These are phyloP conservation scores for Antechinus flavipes DNA, from an alignment of 2,113 vertebrate species.

Conservation along the genomic window DNA sequence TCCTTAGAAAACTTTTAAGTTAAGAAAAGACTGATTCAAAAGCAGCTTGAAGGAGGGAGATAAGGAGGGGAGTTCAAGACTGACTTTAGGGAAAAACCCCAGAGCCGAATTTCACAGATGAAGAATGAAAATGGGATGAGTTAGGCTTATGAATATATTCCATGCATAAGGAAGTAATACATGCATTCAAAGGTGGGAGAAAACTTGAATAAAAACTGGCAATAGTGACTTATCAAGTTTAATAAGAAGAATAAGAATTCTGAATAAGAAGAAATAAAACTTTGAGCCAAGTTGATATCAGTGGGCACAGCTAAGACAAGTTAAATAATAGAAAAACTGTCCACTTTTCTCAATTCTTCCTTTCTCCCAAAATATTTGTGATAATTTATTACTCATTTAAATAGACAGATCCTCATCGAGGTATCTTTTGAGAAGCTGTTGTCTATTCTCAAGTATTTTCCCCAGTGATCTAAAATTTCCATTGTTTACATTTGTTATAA, in stretches of 20 bases:
- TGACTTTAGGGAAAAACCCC: not conserved
- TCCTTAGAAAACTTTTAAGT: not conserved
- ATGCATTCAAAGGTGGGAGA: not conserved
- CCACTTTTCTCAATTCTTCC: not conserved
- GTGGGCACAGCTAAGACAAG: not conserved
- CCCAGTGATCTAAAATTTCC: constrained; percentile 3
- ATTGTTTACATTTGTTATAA: constrained; percentile 2
- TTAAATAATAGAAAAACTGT: not conserved
- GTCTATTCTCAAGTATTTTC: constrained; percentile 53
- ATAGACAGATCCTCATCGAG: not conserved
- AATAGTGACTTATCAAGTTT: not conserved
- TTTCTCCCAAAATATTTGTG: no score
- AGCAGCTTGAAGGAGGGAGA: not conserved
- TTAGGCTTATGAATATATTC: not conserved
- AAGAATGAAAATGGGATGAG: not conserved
- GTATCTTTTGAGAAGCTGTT: constrained; percentile 27
- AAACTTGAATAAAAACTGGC: not conserved
- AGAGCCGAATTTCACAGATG: not conserved
- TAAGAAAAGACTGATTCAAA: not conserved
- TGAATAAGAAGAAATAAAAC: not conserved
- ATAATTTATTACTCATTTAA: not conserved
- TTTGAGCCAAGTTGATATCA: not conserved
- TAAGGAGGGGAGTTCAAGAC: not conserved
- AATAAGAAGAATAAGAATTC: not conserved
- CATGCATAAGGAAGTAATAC: not conserved